These are phyloP conservation scores for Himantopus leucocephalus DNA, from an alignment of 2,113 vertebrate genomes.

Conservation along the genomic window DNA sequence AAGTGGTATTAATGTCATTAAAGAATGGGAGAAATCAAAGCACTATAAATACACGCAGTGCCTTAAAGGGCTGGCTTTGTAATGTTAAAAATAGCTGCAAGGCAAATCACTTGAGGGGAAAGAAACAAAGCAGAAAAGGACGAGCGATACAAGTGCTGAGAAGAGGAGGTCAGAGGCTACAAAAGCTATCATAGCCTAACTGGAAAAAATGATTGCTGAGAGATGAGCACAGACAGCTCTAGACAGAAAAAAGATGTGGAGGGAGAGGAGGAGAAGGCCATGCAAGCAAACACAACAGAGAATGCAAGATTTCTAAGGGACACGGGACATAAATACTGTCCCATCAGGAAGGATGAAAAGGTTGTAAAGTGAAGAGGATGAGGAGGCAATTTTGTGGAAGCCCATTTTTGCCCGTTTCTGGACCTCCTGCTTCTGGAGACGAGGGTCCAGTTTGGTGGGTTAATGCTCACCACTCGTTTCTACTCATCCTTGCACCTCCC, in stretches of 20 bases:
- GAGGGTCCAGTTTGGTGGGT: background rate
- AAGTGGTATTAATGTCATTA: background rate
- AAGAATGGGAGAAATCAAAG: background rate
- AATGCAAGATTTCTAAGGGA: background rate
- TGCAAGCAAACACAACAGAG: background rate
- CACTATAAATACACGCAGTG: background rate
- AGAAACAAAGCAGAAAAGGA: background rate
- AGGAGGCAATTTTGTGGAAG: background rate
- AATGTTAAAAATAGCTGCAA: background rate
- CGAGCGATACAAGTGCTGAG: background rate
- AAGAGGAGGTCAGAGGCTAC: background rate
- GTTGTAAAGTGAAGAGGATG: background rate
- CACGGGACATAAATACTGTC: background rate
- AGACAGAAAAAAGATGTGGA: background rate
- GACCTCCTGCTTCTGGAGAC: background rate
- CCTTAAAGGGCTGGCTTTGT: background rate
- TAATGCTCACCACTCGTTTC: rapidly evolving
- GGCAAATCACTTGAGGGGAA: background rate
- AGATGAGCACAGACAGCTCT: background rate
- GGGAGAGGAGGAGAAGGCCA: background rate
- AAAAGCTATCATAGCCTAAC: background rate
- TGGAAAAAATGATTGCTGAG: background rate
- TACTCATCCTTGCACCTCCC: background rate
- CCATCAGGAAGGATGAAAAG: background rate
- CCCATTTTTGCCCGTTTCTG: rapidly evolving